Percentiles rank a stretch among this genome's conserved stretches.
phyloP scores from a whole-genome alignment of 92 coral and sea anemone genomes.

The Umimayanthus chanpuru region DNA sequence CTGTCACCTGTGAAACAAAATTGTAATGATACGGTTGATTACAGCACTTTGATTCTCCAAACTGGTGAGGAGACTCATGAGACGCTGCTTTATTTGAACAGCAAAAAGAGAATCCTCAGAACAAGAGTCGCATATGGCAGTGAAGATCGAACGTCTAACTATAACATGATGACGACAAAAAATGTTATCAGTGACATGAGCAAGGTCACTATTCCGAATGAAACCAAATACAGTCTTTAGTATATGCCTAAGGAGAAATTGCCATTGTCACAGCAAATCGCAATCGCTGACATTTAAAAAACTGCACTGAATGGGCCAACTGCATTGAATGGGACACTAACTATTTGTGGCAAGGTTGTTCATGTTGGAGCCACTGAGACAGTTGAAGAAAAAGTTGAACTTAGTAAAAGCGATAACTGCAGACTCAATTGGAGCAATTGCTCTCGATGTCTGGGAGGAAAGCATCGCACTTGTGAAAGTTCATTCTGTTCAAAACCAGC shows the following conservation, averaged over 20 bases:
- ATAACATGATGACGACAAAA: conserved; percentile 52
- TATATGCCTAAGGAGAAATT: background rate
- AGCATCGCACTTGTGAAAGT: conserved; percentile 7
- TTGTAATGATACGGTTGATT: conserved; percentile 60
- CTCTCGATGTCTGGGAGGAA: conserved; percentile 44
- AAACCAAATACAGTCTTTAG: conserved; percentile 60
- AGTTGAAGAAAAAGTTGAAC: background rate
- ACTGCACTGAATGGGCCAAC: too few species aligned
- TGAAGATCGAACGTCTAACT: conserved; percentile 59
- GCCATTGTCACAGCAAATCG: too few species aligned
- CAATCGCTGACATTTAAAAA: too few species aligned
- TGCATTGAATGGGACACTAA: too few species aligned
- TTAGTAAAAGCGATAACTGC: background rate
- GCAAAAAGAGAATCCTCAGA: conserved; percentile 56
- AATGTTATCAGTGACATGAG: conserved; percentile 70
- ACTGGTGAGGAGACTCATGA: conserved; percentile 51
- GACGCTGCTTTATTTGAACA: conserved; percentile 53
- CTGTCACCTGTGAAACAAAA: conserved; percentile 50
- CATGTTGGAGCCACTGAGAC: too few species aligned
- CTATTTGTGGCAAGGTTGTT: too few species aligned
- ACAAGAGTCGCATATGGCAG: conserved; percentile 47
- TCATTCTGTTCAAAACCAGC: background rate
- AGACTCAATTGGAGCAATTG: conserved; percentile 12
- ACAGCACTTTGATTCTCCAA: conserved; percentile 61
- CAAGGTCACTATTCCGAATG: conserved; percentile 52